Evolutionary conservation across 2,888 invertebrate species (phyloP), one percentile per base, ranked within the genome.

Genomic region (Rhingia campestris): DNA sequence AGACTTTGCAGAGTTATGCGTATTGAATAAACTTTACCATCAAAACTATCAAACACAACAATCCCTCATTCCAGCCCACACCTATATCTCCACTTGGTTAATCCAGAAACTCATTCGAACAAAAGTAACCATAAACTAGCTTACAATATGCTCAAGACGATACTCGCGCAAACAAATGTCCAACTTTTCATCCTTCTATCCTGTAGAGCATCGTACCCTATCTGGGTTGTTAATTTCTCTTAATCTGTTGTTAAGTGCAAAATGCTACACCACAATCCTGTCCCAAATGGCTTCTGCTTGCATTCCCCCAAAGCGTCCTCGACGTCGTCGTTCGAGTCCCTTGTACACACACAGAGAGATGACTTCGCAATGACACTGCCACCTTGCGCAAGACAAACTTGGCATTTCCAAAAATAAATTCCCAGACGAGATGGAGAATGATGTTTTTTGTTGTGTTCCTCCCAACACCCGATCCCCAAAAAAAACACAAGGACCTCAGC

Each of bases 191-290:
- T 51, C 49, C 41, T 53, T 10, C 35, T 22, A 47, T 73, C 63
- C 58, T 45, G 22, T 43, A 43, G 74, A 66, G 54, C 80, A 61
- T 70, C 75, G 70, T 66, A 64, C 80, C 51, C 70, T 5, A 61
- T 54, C 61, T 61, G 59, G 22, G 41, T 47, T 61, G 61, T 64
- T 84, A 84, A 84, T 80, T 84, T 84, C 33, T 47, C 49, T 75
- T 84, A 84, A 84, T 84, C 84, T 84, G 63, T 66, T 80, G 70
- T 84, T 80, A 84, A 80, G 84, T 84, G 84, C 54, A 69, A 75
- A 74, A 61, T 74, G 74, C 59, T 49, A 75, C 59, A 80, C 82
- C 69, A 59, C 74, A 59, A 84, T 84, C 64, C 54, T 64, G 70
- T 66, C 33, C 59, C 39, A 66, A 84, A 84, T 72, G 80, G 45